Percentiles rank a stretch among this genome's conserved stretches.
Evolutionary conservation across 2,888 invertebrate genomes (phyloP).

Genomic region (Cantharis flavilabris): DNA sequence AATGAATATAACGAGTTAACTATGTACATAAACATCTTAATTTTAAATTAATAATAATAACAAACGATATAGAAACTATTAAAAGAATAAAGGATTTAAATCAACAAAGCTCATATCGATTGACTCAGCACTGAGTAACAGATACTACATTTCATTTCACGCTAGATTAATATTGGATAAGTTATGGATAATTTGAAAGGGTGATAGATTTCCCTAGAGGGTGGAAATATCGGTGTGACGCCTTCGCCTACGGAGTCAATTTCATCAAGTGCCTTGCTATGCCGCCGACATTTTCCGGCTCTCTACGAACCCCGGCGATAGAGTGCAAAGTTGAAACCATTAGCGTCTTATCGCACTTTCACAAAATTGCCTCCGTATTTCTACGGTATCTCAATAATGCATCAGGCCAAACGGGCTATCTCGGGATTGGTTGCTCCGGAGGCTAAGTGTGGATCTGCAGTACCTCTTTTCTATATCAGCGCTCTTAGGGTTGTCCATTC

Average conservation of each 20-base stretch:
- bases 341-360: conserved; percentile 60
- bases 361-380: conserved; percentile 60
- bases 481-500: conserved; percentile 34
- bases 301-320: conserved; percentile 49
- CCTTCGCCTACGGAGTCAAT: conserved; percentile 38
- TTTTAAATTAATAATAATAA: background rate
- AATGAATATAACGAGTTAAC: background rate
- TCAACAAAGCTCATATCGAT: conserved; percentile 40
- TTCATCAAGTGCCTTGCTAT: conserved; percentile 38
- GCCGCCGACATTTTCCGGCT: conserved; percentile 37
- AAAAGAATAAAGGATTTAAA: conserved; percentile 5
- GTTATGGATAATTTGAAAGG: conserved; percentile 58
- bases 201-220: conserved; percentile 57
- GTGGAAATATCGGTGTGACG: conserved; percentile 36
- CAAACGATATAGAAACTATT: background rate
- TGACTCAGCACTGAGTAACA: conserved; percentile 41
- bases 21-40: background rate
- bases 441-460: conserved; percentile 37
- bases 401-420: conserved; percentile 40
- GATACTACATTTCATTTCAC: conserved; percentile 57
- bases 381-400: conserved; percentile 51
- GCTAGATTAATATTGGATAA: conserved; percentile 59
- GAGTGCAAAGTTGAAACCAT: conserved; percentile 65
- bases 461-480: conserved; percentile 42
- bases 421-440: conserved; percentile 32